Conservation (phyloP, 2,888 invertebrate species). For the Callyntrura sp. region DNA sequence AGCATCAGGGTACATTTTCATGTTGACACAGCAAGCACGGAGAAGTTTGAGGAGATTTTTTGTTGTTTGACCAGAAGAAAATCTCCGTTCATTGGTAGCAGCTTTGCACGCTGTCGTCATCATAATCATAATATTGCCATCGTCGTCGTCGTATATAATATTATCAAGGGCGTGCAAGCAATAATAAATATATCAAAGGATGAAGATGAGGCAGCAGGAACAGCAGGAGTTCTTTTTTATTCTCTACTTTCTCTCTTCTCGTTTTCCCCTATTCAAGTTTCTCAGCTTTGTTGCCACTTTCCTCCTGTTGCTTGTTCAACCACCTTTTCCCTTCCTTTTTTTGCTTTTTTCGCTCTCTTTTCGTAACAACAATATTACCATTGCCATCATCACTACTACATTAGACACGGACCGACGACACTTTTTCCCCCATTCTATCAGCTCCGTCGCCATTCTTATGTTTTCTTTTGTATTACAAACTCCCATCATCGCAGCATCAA, state of each 20-base stretch:
- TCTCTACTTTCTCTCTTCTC: not conserved
- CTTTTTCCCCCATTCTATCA: constrained; percentile 4
- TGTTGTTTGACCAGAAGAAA: not conserved
- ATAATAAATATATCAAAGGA: constrained; percentile 41
- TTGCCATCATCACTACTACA: not conserved
- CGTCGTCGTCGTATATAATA: constrained; percentile 2
- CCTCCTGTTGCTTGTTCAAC: constrained; percentile 40
- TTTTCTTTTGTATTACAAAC: constrained; percentile 34
- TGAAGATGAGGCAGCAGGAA: constrained; percentile 28
- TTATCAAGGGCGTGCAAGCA: constrained; percentile 18
- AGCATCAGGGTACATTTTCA: not conserved
- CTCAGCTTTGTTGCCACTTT: constrained; percentile 13
- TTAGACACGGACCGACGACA: constrained; percentile 10
- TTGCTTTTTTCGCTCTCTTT: not conserved
- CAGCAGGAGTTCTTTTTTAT: constrained; percentile 44
- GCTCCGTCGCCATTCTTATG: not conserved
- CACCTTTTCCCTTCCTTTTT: constrained; percentile 17
- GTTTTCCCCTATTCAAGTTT: not conserved
- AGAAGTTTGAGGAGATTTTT: not conserved
- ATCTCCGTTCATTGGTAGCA: not conserved
- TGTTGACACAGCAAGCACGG: constrained; percentile 12
- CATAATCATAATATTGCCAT: not conserved
- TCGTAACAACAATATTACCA: not conserved
- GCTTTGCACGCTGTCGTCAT: not conserved
- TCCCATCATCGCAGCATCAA: not conserved